Conservation (phyloP, 2,888 invertebrate species). For the Drosophila glabriapex region DNA sequence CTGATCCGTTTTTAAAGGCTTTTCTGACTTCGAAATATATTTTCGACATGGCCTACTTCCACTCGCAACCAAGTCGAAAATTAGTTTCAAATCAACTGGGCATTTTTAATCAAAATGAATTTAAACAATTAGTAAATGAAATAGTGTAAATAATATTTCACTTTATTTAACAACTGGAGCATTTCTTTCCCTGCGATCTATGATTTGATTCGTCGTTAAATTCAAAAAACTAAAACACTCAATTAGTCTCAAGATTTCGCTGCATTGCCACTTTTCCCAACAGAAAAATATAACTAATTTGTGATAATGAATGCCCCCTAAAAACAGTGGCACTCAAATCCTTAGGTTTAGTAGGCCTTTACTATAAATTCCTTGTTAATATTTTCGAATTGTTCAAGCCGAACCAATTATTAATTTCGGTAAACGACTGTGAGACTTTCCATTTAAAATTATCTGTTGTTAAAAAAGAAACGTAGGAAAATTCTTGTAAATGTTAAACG, state of each 20-base stretch:
- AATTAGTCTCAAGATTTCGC: not conserved
- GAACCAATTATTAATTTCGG: constrained; percentile 61
- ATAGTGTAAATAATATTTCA: not conserved
- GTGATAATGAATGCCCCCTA: not conserved
- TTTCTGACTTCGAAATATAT: not conserved
- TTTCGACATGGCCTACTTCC: constrained; percentile 23
- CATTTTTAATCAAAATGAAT: not conserved
- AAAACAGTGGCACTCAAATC: not conserved
- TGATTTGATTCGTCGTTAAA: not conserved
- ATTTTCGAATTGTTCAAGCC: constrained; percentile 34
- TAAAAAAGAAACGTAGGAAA: constrained; percentile 40
- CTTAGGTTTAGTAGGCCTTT: constrained; percentile 52
- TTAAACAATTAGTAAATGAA: not conserved
- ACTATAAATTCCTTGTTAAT: constrained; percentile 18
- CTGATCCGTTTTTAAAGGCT: constrained; percentile 33
- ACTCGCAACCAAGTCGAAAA: not conserved
- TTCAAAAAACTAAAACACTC: not conserved
- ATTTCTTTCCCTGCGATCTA: not conserved
- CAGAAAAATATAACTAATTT: not conserved
- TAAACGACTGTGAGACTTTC: constrained; percentile 62
- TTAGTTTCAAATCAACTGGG: not conserved
- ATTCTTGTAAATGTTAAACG: constrained; percentile 58
- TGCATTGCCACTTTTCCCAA: not conserved
- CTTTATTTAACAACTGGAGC: not conserved
- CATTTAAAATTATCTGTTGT: constrained; percentile 73